These are phyloP conservation scores for Mythimna lalbum DNA, from an alignment of 2,888 invertebrate species.

Conservation along the genomic window DNA sequence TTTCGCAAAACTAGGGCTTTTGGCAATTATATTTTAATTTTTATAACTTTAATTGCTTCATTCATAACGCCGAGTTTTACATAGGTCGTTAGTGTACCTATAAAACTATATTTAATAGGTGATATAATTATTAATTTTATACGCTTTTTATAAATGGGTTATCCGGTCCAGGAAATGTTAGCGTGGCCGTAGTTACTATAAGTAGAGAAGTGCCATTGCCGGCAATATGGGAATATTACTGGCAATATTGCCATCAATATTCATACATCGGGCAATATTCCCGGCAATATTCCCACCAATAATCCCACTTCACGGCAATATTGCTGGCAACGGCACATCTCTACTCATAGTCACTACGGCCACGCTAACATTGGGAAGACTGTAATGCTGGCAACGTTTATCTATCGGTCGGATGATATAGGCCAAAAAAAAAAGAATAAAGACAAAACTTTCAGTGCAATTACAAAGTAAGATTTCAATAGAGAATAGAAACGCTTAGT, in stretches of 20 bases:
- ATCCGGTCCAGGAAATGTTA: not conserved
- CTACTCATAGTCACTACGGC: too few species aligned
- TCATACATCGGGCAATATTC: too few species aligned
- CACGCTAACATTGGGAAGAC: not conserved
- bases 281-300: too few species aligned
- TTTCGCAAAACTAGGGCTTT: slow-evolving; percentile 56
- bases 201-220: too few species aligned
- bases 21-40: slow-evolving; percentile 25
- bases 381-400: not conserved
- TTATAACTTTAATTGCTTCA: slow-evolving; percentile 29
- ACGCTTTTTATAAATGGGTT: not conserved
- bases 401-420: not conserved
- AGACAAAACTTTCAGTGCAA: not conserved
- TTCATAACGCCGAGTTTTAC: slow-evolving; percentile 10
- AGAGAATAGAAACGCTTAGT: too few species aligned
- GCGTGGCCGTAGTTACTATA: not conserved
- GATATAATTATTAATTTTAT: not conserved
- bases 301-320: too few species aligned
- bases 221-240: too few species aligned
- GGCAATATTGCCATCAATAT: too few species aligned
- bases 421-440: not conserved
- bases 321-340: too few species aligned
- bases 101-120: not conserved
- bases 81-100: not conserved
- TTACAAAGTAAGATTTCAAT: too few species aligned